These are phyloP conservation scores for Agapostemon virescens DNA, from an alignment of 2,888 invertebrate genomes.

Conservation along the genomic window DNA sequence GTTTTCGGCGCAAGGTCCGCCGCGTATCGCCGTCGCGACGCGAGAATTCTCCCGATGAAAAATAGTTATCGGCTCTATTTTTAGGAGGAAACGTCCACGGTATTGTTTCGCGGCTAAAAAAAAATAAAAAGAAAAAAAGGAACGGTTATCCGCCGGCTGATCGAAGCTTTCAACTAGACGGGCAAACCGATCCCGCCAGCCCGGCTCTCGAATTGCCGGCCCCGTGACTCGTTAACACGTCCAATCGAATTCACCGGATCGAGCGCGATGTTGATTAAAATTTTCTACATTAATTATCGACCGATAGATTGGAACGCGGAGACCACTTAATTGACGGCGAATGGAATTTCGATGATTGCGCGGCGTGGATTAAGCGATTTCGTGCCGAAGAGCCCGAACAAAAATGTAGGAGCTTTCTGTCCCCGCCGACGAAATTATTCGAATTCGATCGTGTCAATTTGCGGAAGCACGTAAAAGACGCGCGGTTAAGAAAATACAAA, in stretches of 20 bases:
- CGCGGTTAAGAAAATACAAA: background rate
- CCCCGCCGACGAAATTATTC: background rate
- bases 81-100: background rate
- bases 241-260: conserved; percentile 35
- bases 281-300: conserved; percentile 54
- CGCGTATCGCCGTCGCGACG: background rate
- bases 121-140: too few relatives aligned
- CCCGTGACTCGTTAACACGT: conserved; percentile 45
- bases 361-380: conserved; percentile 4
- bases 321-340: conserved; percentile 48
- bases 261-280: conserved; percentile 47
- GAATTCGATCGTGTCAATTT: background rate
- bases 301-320: conserved; percentile 43
- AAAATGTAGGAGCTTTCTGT: background rate
- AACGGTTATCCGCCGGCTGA: background rate
- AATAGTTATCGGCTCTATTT: conserved; percentile 19
- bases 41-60: background rate
- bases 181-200: conserved; percentile 7
- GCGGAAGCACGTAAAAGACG: background rate
- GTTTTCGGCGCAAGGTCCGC: conserved; percentile 1
- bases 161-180: conserved; percentile 23
- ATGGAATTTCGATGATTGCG: conserved; percentile 44
- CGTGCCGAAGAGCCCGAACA: background rate
- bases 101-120: conserved; percentile 9
- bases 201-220: conserved; percentile 10